phyloP scores from a whole-genome alignment of 2,113 vertebrate genomes.

The Clarias magur region DNA sequence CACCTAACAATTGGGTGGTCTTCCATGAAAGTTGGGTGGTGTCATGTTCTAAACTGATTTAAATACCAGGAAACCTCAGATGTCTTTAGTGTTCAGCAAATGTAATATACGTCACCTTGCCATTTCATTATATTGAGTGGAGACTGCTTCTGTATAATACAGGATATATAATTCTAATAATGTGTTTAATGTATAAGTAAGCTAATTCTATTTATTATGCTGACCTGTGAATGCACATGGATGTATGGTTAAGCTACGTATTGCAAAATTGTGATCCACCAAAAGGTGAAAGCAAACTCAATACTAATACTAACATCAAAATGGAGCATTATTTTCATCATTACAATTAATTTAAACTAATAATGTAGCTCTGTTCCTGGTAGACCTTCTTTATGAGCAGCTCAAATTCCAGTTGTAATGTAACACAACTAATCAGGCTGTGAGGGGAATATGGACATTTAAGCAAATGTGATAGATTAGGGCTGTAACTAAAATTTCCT shows the following conservation, averaged over 20 bases:
- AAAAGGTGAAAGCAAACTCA: background rate
- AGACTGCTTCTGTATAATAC: background rate
- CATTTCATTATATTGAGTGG: background rate
- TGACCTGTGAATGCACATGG: background rate
- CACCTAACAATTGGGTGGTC: background rate
- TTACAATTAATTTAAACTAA: background rate
- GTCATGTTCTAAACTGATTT: background rate
- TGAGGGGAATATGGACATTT: constrained; percentile 6
- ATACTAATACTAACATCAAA: background rate
- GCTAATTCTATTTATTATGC: background rate
- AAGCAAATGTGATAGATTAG: constrained; percentile 9
- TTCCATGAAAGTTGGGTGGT: background rate
- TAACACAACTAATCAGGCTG: background rate
- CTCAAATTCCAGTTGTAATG: constrained; percentile 13
- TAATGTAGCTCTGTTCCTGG: background rate
- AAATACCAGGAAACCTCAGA: background rate
- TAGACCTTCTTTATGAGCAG: background rate
- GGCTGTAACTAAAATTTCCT: background rate
- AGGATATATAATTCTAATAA: background rate
- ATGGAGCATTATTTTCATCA: background rate
- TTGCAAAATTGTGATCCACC: background rate
- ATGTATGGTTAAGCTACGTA: background rate
- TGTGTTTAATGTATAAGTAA: background rate
- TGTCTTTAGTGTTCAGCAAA: background rate
- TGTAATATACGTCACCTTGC: background rate